phyloP scores from a whole-genome alignment of 2,888 invertebrate genomes.

The Megalurothrips usitatus region DNA sequence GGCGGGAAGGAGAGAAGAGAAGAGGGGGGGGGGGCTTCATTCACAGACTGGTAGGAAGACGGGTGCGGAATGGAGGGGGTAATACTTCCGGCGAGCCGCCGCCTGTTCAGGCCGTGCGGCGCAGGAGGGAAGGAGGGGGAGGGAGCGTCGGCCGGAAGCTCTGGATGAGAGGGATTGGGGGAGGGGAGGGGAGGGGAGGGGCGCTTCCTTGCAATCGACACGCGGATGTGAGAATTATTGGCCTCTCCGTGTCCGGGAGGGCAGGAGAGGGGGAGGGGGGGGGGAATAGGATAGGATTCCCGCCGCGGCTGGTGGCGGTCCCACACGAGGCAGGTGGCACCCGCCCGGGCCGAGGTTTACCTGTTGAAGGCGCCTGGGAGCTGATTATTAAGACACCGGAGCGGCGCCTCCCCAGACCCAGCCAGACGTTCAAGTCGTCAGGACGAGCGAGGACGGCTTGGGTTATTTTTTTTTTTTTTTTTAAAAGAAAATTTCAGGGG shows the following conservation, averaged over 20 bases:
- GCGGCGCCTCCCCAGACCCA: neutral
- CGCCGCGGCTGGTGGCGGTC: too few species aligned
- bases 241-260: conserved; percentile 14
- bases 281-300: too few species aligned
- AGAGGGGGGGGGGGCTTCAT: neutral
- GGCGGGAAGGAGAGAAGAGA: neutral
- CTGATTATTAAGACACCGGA: too few species aligned
- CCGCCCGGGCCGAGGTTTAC: too few species aligned
- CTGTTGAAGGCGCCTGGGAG: too few species aligned
- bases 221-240: conserved; percentile 17
- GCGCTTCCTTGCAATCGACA: neutral
- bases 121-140: neutral
- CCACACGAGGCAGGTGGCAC: too few species aligned
- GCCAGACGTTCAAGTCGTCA: neutral
- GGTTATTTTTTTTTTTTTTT: too few species aligned
- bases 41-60: neutral
- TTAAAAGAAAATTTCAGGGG: too few species aligned
- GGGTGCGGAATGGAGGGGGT: neutral
- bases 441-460: neutral
- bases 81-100: neutral
- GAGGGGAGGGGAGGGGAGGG: neutral
- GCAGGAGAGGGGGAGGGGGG: neutral
- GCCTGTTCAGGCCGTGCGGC: too few species aligned
- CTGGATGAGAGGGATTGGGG: neutral
- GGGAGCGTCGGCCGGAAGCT: conserved; percentile 11